Percentiles rank a stretch among this genome's conserved stretches.
These are phyloP conservation scores for Hypomesus transpacificus DNA, from an alignment of 2,113 vertebrate species.

Conservation along the genomic window DNA sequence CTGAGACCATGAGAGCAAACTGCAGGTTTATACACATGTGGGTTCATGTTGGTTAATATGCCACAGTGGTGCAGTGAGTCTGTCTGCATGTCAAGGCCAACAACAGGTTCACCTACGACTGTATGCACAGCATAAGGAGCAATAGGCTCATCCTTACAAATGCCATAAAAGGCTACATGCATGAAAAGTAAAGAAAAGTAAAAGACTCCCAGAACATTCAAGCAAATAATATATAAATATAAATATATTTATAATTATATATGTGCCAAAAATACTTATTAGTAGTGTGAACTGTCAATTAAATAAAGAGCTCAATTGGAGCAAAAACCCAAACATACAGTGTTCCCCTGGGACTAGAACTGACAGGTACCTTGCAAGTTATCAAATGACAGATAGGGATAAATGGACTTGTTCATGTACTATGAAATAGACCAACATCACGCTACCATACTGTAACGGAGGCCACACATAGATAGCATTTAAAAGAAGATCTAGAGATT, in stretches of 20 bases:
- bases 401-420: conserved; percentile 69
- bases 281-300: conserved; percentile 66
- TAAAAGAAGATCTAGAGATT: background rate
- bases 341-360: conserved; percentile 60
- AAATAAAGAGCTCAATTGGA: conserved; percentile 68
- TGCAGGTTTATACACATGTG: too few species aligned
- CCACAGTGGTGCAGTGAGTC: too few species aligned
- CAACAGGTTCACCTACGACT: too few species aligned
- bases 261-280: conserved; percentile 44
- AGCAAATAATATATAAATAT: conserved; percentile 30
- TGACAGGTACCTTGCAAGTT: conserved; percentile 71
- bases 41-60: too few species aligned
- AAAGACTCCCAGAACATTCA: background rate
- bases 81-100: too few species aligned
- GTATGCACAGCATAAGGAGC: too few species aligned
- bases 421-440: conserved; percentile 61
- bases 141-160: too few species aligned
- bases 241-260: too few species aligned
- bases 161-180: too few species aligned
- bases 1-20: too few species aligned
- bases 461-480: conserved; percentile 37
- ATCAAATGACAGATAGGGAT: conserved; percentile 67
- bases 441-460: conserved; percentile 52
- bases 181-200: too few species aligned
- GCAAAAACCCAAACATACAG: conserved; percentile 57